These are phyloP conservation scores for Epicampocera succincta DNA, from an alignment of 2,888 invertebrate species.

Conservation along the genomic window DNA sequence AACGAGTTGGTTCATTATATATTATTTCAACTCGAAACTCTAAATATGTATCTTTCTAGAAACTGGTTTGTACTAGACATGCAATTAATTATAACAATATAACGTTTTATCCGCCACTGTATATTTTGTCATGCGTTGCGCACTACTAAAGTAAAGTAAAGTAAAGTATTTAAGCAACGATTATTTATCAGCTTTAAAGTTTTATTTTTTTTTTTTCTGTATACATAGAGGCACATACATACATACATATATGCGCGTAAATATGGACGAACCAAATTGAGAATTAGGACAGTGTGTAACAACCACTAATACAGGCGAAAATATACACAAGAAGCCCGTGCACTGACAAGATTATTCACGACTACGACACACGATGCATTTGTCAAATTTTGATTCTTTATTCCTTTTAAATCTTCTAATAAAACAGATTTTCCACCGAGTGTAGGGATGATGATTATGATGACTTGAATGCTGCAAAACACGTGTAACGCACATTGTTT, in stretches of 20 bases:
- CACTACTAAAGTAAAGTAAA: background rate
- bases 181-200: background rate
- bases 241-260: too few relatives aligned
- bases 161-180: too few relatives aligned
- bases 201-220: background rate
- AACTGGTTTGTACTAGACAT: too few relatives aligned
- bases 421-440: background rate
- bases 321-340: background rate
- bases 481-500: constrained; percentile 43
- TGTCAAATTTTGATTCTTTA: background rate
- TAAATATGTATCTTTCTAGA: too few relatives aligned
- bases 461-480: constrained; percentile 1
- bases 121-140: constrained; percentile 36
- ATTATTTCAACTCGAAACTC: too few relatives aligned
- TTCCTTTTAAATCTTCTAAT: background rate
- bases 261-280: constrained; percentile 26
- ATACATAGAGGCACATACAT: constrained; percentile 17
- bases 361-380: constrained; percentile 7
- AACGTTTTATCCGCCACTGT: constrained; percentile 24
- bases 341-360: constrained; percentile 2
- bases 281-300: constrained; percentile 42
- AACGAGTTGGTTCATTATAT: too few relatives aligned
- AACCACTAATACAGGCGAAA: background rate
- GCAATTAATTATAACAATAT: too few relatives aligned
- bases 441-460: constrained; percentile 8